These are phyloP conservation scores for Poeciliopsis turrubarensis DNA, from an alignment of 2,113 vertebrate species.

Conservation along the genomic window DNA sequence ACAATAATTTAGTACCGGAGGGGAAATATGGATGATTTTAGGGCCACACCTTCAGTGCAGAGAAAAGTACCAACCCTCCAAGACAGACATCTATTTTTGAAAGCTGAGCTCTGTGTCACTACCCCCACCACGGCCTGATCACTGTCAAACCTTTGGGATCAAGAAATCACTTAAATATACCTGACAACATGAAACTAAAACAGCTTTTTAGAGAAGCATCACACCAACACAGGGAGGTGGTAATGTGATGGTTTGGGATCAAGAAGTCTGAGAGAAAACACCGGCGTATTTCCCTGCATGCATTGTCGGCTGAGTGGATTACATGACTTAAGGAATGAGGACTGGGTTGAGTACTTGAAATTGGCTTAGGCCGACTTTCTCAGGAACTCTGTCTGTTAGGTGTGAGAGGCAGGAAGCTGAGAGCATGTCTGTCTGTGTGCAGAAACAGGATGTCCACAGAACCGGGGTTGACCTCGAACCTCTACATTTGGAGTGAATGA, in stretches of 20 bases:
- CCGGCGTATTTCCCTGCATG: constrained; percentile 5
- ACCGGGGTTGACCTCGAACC: constrained; percentile 49
- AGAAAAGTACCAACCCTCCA: no score
- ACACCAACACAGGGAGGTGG: no score
- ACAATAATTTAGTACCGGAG: constrained; percentile 63
- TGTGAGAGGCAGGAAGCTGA: constrained; percentile 63
- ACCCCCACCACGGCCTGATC: neutral
- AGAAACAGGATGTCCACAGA: constrained; percentile 64
- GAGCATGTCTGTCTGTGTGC: constrained; percentile 32
- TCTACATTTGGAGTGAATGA: constrained; percentile 4
- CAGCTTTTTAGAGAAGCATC: no score
- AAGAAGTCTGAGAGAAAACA: no score
- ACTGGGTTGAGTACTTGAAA: constrained; percentile 26
- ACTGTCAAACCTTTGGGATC: neutral
- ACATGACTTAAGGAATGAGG: constrained; percentile 46
- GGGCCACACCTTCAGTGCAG: constrained; percentile 38
- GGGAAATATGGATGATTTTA: constrained; percentile 54
- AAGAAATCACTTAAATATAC: neutral
- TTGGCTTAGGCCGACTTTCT: constrained; percentile 2
- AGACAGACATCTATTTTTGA: no score
- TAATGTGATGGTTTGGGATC: no score
- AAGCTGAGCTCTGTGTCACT: no score
- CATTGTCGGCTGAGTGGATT: constrained; percentile 62
- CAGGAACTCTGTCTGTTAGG: constrained; percentile 37
- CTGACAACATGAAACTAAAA: no score